A percentile compares a stretch with the other conserved stretches of the same genome.
phyloP scores from a whole-genome alignment of 2,888 invertebrate species.

The Gerris lacustris region DNA sequence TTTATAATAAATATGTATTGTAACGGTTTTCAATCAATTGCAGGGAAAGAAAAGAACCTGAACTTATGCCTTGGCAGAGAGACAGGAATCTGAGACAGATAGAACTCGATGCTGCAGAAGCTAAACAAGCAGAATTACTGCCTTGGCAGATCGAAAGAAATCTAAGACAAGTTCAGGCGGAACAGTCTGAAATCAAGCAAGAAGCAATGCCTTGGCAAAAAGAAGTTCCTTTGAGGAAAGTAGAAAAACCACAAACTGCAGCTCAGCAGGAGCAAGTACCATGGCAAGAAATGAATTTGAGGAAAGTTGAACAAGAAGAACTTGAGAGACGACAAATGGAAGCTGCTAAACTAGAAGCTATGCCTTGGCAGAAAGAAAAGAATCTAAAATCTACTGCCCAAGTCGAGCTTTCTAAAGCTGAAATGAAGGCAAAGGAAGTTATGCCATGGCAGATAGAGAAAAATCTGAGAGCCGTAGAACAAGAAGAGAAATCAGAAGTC shows the following conservation, averaged over 20 bases:
- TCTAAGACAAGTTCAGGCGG: conserved; percentile 22
- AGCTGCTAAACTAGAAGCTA: conserved; percentile 16
- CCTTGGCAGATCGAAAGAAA: conserved; percentile 31
- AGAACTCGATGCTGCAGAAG: conserved; percentile 19
- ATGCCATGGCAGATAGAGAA: conserved; percentile 31
- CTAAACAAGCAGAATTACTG: conserved; percentile 31
- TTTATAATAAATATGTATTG: neutral
- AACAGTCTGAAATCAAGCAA: conserved; percentile 25
- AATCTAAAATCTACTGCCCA: conserved; percentile 15
- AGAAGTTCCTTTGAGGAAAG: conserved; percentile 14
- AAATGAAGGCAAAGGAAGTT: conserved; percentile 10
- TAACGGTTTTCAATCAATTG: neutral
- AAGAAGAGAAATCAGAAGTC: conserved; percentile 5
- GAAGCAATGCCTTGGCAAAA: conserved; percentile 33
- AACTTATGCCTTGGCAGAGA: conserved; percentile 33
- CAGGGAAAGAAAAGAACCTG: conserved; percentile 29
- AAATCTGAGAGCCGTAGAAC: conserved; percentile 36
- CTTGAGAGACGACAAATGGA: neutral
- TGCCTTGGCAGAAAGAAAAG: conserved; percentile 25
- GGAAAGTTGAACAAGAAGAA: conserved; percentile 3
- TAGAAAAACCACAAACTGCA: neutral
- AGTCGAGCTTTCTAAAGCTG: conserved; percentile 9
- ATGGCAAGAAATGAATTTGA: conserved; percentile 8
- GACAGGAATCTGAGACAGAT: conserved; percentile 24
- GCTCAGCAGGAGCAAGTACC: conserved; percentile 1